Evolutionary conservation across 2,113 vertebrate species (phyloP), one percentile per base, ranked within the genome.

Genomic region (Brachirus orientalis): DNA sequence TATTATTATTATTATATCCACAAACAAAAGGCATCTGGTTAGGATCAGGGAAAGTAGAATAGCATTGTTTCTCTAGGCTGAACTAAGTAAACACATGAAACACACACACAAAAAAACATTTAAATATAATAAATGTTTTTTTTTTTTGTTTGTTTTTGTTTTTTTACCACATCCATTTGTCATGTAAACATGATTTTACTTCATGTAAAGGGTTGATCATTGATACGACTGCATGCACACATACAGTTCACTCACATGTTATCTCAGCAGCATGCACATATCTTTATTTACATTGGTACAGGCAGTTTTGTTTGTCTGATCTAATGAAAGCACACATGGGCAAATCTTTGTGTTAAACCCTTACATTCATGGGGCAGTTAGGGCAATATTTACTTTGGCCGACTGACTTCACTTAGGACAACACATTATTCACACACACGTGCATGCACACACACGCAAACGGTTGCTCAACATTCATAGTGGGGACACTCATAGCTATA

Each of bases 251-350:
- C 6, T 20, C 10, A 46, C 1, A 28, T 5, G 5, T 28, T 18
- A 45, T 12, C 50, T 65, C 16, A 56, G 43, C 33, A 46, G 13
- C 33, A 56, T 14, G 54, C 22, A 63, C 65, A 64, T 40, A 55
- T 58, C 22, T 72, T 48, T 58, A 73, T 67, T 86, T 59, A 44
- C 54, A 14, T 41, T 63, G 51, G 55, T 47, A 63, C 18, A n/a
- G 4, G 54, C 13, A 17, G n/a, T 10, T 57, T 19, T 78, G 59
- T 81, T 60, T 80, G 74, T 35, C 63, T 60, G 28, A 63, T 72
- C 18, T 20, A 10, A 18, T 19, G 8, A 66, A 65, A 48, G 33
- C 33, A 73, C 75, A 85, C 60, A 71, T 16, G 10, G 6, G 6
- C 35, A 75, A 28, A 63, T 73, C 62, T 73, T 52, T 70, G 33